phyloP scores from a whole-genome alignment of 1,140 invertebrate genomes.

The Acyrthosiphon pisum region DNA sequence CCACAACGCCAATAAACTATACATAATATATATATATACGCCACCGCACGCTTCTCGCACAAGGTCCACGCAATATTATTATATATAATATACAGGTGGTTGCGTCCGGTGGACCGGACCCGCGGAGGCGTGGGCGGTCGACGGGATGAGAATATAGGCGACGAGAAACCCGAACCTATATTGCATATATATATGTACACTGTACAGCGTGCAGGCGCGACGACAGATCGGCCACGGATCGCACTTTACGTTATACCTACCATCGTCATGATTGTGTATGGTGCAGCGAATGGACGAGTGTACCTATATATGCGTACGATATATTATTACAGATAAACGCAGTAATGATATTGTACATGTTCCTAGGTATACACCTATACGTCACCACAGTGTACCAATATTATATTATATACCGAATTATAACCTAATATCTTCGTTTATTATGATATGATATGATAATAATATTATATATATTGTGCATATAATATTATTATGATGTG shows the following conservation, averaged over 20 bases:
- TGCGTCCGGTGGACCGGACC: background rate
- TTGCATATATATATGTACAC: too few relatives aligned
- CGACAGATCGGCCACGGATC: background rate
- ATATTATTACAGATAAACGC: too few relatives aligned
- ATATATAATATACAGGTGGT: slow-evolving; percentile 12
- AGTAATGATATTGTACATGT: too few relatives aligned
- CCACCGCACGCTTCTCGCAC: background rate
- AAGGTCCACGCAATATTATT: background rate
- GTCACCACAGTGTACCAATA: too few relatives aligned
- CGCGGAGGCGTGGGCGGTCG: background rate
- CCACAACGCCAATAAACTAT: slow-evolving; percentile 28
- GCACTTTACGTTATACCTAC: background rate
- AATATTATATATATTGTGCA: background rate
- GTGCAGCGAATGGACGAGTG: too few relatives aligned
- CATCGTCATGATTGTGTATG: background rate
- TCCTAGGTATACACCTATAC: too few relatives aligned
- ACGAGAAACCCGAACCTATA: background rate
- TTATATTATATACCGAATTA: too few relatives aligned
- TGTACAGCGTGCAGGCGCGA: background rate
- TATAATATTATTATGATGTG: too few relatives aligned
- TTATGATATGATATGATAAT: too few relatives aligned
- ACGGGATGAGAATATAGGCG: background rate
- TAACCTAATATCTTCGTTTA: too few relatives aligned
- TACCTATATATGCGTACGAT: too few relatives aligned
- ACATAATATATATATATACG: background rate